Conservation (phyloP, 2,888 invertebrate genomes). For the Agrochola circellaris region DNA sequence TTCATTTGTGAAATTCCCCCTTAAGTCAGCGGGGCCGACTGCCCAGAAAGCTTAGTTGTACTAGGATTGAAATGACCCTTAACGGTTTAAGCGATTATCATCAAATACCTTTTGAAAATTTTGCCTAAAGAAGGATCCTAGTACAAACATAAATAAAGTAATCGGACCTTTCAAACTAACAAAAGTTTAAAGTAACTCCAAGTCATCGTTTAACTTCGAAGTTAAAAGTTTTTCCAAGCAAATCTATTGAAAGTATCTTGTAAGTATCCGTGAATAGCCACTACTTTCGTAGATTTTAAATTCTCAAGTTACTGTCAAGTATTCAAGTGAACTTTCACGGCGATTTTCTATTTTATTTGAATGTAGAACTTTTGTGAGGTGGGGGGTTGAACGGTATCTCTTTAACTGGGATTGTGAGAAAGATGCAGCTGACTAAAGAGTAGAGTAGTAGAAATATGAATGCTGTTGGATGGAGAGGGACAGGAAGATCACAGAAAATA, state of each 20-base stretch:
- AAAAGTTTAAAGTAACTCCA: conserved; percentile 5
- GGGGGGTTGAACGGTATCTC: neutral
- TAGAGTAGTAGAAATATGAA: neutral
- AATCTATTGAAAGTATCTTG: conserved; percentile 22
- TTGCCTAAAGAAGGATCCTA: neutral
- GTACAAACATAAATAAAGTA: neutral
- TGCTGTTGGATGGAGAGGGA: neutral
- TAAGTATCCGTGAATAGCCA: conserved; percentile 10
- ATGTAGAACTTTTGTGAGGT: neutral
- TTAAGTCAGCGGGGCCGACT: too few relatives aligned
- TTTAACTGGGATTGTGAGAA: neutral
- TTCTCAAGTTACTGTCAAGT: conserved; percentile 20
- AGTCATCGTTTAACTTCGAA: conserved; percentile 16
- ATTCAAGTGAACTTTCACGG: conserved; percentile 15
- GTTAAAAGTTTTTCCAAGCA: conserved; percentile 22
- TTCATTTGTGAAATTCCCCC: neutral
- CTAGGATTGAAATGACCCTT: neutral
- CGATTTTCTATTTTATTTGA: conserved; percentile 36
- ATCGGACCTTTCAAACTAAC: neutral
- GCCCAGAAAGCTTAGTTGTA: neutral
- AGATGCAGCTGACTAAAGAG: too few relatives aligned
- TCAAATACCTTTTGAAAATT: neutral
- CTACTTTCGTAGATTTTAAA: conserved; percentile 42
- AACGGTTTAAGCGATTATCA: neutral
- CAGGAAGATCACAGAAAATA: neutral